A percentile compares a stretch with the other conserved stretches of the same genome.
These are phyloP conservation scores for Melipona quadrifasciata DNA, from an alignment of 1,140 invertebrate genomes.

Conservation along the genomic window DNA sequence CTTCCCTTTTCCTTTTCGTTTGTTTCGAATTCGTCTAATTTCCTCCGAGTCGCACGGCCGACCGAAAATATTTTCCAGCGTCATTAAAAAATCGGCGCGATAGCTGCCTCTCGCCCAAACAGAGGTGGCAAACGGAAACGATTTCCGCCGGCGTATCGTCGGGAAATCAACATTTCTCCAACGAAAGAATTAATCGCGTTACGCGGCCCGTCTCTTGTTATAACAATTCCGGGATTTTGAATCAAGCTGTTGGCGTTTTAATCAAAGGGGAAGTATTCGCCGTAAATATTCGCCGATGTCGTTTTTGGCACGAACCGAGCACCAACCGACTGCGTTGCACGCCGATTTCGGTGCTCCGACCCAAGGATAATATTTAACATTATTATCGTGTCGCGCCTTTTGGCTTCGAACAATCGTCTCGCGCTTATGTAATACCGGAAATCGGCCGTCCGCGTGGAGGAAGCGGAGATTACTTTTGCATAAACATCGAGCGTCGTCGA, in stretches of 20 bases:
- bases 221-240: constrained; percentile 37
- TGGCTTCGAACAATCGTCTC: constrained; percentile 34
- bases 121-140: constrained; percentile 36
- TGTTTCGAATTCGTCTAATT: constrained; percentile 33
- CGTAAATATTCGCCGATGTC: neutral
- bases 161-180: constrained; percentile 53
- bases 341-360: constrained; percentile 30
- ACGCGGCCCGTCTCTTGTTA: neutral
- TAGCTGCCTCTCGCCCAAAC: neutral
- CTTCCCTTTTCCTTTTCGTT: too few species aligned
- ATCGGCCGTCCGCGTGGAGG: constrained; percentile 55
- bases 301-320: neutral
- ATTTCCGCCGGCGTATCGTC: constrained; percentile 15
- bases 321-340: neutral
- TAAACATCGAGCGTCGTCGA: constrained; percentile 41
- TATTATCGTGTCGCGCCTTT: constrained; percentile 49
- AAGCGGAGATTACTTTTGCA: constrained; percentile 61
- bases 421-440: constrained; percentile 63
- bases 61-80: constrained; percentile 32
- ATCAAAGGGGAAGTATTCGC: constrained; percentile 16
- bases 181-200: constrained; percentile 11
- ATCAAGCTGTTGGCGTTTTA: constrained; percentile 7
- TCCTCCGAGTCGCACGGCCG: constrained; percentile 23
- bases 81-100: constrained; percentile 26
- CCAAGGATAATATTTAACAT: constrained; percentile 58